Evolutionary conservation across 2,888 invertebrate species (phyloP), one percentile per base, ranked within the genome.

Genomic region (Campoplex nolae): DNA sequence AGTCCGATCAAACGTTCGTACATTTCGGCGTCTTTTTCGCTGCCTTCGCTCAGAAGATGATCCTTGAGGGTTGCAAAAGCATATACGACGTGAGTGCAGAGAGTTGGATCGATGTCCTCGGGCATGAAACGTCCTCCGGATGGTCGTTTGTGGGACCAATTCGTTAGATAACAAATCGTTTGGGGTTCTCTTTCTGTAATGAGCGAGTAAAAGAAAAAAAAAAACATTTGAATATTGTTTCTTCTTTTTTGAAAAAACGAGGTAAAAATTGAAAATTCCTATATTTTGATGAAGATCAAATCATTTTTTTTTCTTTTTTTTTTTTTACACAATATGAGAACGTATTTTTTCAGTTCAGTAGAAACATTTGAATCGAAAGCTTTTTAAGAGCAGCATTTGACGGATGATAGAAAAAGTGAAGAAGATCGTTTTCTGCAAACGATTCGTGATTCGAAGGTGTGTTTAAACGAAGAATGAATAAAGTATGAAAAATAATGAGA

Each of bases 61-160:
- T 98, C 98, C 93, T 98, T 98, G 45, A 98, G 95, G 0, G 98
- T 98, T 0, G 98, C 99, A 94, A 99, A 99, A 2, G 99, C 98
- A 93, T 98, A 99, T 85, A 99, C 97, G 56, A 99, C 95, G 94
- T 99, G 99, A 0, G 99, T 99, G 94, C 99, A 99, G 0, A 99
- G 96, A 18, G 96, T 96, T 0, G 98, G 96, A 92, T 99, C 98
- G 62, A 99, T 97, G 93, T 98, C 97, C 90, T 98, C 98, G 0
- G 99, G 98, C 86, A 96, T 96, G 95, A 98, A 99, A 93, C 97
- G 97, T 16, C 98, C 99, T 4, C 96, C 96, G 80, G 98, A 98
- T 0, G 98, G 98, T 79, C 99, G 96, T 94, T 99, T 99, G 87
- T 98, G 97, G 0, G 99, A 98, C 99, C 99, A 99, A 91, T 98